Percentiles rank a stretch among this genome's conserved stretches.
Conservation (phyloP, 2,113 vertebrate genomes). For the Plotosus lineatus region DNA sequence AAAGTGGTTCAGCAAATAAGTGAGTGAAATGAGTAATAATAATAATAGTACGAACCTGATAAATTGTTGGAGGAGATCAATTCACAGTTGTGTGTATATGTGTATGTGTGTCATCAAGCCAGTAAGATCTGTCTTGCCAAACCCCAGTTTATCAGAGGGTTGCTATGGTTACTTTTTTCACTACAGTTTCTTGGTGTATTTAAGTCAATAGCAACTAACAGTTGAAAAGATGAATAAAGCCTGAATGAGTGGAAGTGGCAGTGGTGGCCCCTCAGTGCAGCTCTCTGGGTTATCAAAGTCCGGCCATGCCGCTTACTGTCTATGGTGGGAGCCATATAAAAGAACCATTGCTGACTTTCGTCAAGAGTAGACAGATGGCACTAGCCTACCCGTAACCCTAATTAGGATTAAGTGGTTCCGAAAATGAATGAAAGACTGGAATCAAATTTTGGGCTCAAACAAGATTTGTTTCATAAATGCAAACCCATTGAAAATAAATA, state of each 20-base stretch:
- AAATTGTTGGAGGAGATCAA: constrained; percentile 2
- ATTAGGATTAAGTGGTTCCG: too few species aligned
- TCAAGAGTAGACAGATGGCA: too few species aligned
- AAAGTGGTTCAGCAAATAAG: background rate
- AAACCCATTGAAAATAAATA: too few species aligned
- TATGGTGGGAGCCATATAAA: too few species aligned
- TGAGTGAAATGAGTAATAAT: constrained; percentile 7
- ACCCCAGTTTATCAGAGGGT: constrained; percentile 26
- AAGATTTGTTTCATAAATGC: too few species aligned
- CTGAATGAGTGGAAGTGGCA: background rate
- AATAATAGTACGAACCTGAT: background rate
- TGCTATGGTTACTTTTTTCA: constrained; percentile 38
- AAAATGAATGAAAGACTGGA: too few species aligned
- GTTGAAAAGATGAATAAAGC: constrained; percentile 15
- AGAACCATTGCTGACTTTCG: too few species aligned
- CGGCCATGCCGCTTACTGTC: too few species aligned
- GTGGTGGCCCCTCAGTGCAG: too few species aligned
- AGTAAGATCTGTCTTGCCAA: constrained; percentile 17
- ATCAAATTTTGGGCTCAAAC: too few species aligned
- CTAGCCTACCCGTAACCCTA: too few species aligned
- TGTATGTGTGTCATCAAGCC: constrained; percentile 17
- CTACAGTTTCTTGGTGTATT: constrained; percentile 7
- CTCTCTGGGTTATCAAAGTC: too few species aligned
- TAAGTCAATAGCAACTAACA: constrained; percentile 12
- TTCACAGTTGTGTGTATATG: constrained; percentile 16